These are phyloP conservation scores for Psilanteris sp. DNA, from an alignment of 1,140 invertebrate genomes.

Conservation along the genomic window DNA sequence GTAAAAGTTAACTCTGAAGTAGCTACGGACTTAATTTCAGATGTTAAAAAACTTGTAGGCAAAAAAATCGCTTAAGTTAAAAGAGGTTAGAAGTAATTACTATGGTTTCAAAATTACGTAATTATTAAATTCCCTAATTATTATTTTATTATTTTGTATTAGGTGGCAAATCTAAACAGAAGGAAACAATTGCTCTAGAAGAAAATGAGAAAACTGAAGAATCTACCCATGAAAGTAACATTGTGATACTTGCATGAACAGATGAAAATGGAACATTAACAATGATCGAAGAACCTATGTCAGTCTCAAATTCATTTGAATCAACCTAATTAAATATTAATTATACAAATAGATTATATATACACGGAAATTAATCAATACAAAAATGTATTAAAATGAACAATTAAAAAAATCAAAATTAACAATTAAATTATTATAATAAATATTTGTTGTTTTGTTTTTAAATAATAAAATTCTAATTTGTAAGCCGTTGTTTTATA, in stretches of 20 bases:
- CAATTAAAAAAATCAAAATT: no score
- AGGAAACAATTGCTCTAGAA: not conserved
- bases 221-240: no score
- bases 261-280: not conserved
- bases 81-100: not conserved
- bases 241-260: not conserved
- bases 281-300: not conserved
- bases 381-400: no score
- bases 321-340: no score
- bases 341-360: no score
- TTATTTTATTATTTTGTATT: not conserved
- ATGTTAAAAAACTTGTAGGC: not conserved
- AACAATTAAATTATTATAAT: no score
- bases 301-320: no score
- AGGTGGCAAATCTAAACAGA: not conserved
- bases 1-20: not conserved
- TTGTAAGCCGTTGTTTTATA: no score
- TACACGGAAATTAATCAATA: no score
- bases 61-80: slow-evolving; percentile 7
- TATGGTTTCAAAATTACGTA: not conserved
- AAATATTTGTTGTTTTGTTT: no score
- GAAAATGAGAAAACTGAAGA: not conserved
- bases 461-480: no score
- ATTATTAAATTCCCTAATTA: not conserved
- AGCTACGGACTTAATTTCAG: not conserved